Conservation (phyloP, 1,140 invertebrate species). For the Drosophila eugracilis region DNA sequence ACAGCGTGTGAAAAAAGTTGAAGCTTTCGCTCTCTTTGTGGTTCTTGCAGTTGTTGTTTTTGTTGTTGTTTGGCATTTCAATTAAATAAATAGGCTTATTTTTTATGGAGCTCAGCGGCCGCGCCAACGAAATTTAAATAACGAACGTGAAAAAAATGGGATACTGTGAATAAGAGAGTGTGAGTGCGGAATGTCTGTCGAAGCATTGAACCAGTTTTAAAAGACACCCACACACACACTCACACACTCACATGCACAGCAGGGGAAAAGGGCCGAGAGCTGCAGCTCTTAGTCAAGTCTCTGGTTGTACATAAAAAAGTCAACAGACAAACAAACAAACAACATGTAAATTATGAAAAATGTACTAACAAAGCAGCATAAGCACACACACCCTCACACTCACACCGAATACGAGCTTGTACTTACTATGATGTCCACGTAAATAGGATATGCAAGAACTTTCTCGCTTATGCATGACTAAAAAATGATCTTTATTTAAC, state of each 20-base stretch:
- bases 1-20: conserved; percentile 53
- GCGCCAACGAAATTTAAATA: conserved; percentile 74
- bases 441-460: no score
- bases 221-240: conserved; percentile 43
- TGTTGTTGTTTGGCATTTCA: conserved; percentile 64
- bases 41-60: conserved; percentile 43
- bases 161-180: conserved; percentile 10
- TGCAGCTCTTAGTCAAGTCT: conserved; percentile 79
- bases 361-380: conserved; percentile 76
- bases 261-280: conserved; percentile 2
- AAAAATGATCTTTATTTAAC: not conserved
- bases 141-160: conserved; percentile 51
- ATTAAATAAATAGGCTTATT: conserved; percentile 82
- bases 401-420: conserved; percentile 7
- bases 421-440: not conserved
- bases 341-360: conserved; percentile 82
- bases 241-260: conserved; percentile 19
- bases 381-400: conserved; percentile 31
- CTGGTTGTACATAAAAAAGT: conserved; percentile 79
- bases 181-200: conserved; percentile 28
- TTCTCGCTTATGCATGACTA: no score
- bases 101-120: conserved; percentile 50
- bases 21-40: conserved; percentile 12
- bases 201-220: conserved; percentile 69
- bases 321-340: conserved; percentile 77